Conservation (phyloP, 2,797 vertebrate genomes). For the Acipenser oxyrinchus region DNA sequence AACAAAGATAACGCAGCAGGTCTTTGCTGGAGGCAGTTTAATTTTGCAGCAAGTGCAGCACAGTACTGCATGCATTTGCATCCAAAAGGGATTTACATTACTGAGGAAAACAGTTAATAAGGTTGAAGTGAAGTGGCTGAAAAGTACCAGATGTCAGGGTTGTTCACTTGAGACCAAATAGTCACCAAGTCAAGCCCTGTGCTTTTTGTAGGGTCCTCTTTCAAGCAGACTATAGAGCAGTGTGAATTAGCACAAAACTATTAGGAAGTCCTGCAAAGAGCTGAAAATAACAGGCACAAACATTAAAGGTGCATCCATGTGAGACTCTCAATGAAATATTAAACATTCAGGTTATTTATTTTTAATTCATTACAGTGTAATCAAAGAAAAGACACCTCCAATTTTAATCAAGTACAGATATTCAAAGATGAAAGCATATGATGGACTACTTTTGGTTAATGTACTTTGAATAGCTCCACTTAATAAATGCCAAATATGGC, state of each 20-base stretch:
- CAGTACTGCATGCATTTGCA: neutral
- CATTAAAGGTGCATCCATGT: neutral
- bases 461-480: too few species aligned
- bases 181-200: neutral
- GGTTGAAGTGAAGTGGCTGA: neutral
- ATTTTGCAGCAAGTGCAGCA: neutral
- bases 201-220: neutral
- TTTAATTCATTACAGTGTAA: neutral
- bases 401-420: neutral
- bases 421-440: neutral
- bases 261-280: neutral
- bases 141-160: neutral
- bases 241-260: neutral
- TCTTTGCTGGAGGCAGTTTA: neutral
- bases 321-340: neutral
- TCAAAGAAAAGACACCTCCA: neutral
- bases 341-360: neutral
- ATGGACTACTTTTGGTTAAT: too few species aligned
- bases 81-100: neutral
- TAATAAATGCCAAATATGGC: too few species aligned
- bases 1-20: neutral
- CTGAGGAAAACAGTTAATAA: neutral
- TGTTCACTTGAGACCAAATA: neutral
- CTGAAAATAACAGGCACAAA: neutral
- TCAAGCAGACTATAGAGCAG: neutral